phyloP scores from a whole-genome alignment of 2,113 vertebrate genomes.

The Micromys minutus region DNA sequence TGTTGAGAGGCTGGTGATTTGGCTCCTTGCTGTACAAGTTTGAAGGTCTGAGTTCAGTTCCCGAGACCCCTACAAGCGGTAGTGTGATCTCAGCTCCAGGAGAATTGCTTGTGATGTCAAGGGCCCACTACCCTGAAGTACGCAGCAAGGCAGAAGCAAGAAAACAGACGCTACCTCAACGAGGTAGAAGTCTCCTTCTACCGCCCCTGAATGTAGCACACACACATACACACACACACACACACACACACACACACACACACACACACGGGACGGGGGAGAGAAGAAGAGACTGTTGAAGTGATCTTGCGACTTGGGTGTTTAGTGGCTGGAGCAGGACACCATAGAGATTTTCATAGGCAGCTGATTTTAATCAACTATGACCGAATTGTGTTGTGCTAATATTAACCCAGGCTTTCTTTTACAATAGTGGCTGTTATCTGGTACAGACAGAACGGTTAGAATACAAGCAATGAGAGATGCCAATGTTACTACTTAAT shows the following conservation, averaged over 20 bases:
- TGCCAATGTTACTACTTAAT: neutral
- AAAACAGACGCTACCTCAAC: neutral
- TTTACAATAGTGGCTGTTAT: neutral
- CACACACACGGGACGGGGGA: neutral
- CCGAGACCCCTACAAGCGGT: neutral
- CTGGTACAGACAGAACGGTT: neutral
- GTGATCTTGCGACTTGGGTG: constrained; percentile 16
- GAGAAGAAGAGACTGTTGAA: neutral
- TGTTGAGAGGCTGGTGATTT: neutral
- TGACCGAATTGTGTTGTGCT: neutral
- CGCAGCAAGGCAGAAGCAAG: neutral
- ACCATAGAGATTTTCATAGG: neutral
- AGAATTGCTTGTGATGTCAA: neutral
- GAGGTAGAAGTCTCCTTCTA: too few species aligned
- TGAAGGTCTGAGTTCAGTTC: neutral
- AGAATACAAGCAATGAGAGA: neutral
- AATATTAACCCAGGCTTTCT: neutral
- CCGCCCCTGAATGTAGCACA: neutral
- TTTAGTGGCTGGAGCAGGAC: constrained; percentile 22
- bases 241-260: neutral
- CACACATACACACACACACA: neutral
- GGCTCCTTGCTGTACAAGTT: neutral
- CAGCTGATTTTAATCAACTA: constrained; percentile 6
- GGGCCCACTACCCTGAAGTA: neutral
- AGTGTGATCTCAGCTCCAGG: neutral